A percentile compares a stretch with the other conserved stretches of the same genome.
Evolutionary conservation across 2,888 invertebrate genomes (phyloP).

Genomic region (Panzeria rudis): DNA sequence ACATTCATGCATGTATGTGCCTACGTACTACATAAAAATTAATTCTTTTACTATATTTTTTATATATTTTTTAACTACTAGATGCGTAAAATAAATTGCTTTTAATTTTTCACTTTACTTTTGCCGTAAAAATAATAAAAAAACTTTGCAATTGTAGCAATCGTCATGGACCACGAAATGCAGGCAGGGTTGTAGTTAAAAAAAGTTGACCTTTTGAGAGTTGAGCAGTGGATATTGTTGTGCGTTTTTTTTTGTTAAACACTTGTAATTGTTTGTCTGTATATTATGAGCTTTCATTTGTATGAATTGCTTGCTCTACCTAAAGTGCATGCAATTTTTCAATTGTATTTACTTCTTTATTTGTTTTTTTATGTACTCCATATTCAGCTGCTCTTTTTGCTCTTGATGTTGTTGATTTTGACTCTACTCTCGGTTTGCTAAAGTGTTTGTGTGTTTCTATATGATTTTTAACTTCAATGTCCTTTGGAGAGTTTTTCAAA

Average conservation of each 20-base stretch:
- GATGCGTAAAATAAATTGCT: conserved; percentile 81
- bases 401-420: conserved; percentile 40
- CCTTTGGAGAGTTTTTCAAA: conserved; percentile 63
- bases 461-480: conserved; percentile 50
- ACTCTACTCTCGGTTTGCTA: conserved; percentile 32
- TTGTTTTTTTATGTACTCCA: conserved; percentile 10
- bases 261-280: conserved; percentile 73
- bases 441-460: conserved; percentile 11
- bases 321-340: conserved; percentile 83
- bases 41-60: conserved; percentile 72
- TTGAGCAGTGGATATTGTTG: conserved; percentile 52
- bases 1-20: neutral
- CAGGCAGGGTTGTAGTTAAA: conserved; percentile 48
- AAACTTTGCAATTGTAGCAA: conserved; percentile 29
- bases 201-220: conserved; percentile 71
- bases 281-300: conserved; percentile 72
- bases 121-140: conserved; percentile 33
- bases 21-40: conserved; percentile 59
- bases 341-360: conserved; percentile 75
- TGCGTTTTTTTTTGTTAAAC: conserved; percentile 60
- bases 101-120: conserved; percentile 81
- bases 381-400: conserved; percentile 42
- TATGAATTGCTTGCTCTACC: conserved; percentile 74
- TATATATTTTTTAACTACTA: conserved; percentile 44
- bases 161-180: conserved; percentile 36